A percentile compares a stretch with the other conserved stretches of the same genome.
These are phyloP conservation scores for Tenthredo livida DNA, from an alignment of 2,888 invertebrate genomes.

Conservation along the genomic window DNA sequence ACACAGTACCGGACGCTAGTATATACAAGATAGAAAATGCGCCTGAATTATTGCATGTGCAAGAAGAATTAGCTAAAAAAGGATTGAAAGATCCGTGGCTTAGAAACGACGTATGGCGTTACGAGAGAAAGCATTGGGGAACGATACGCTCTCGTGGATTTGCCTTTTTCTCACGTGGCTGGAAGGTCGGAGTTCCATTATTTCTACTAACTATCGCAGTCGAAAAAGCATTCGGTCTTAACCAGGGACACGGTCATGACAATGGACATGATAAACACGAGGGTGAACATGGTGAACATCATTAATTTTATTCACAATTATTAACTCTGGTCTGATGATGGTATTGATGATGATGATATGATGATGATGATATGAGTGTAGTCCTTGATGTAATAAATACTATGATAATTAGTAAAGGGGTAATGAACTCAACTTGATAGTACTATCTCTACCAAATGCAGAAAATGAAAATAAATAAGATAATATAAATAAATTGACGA, in stretches of 20 bases:
- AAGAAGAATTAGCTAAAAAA: constrained; percentile 83
- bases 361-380: constrained; percentile 43
- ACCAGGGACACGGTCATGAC: constrained; percentile 79
- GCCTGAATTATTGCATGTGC: constrained; percentile 83
- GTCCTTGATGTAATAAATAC: constrained; percentile 36
- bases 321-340: neutral
- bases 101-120: constrained; percentile 93
- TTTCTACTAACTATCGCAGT: constrained; percentile 80
- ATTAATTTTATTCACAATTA: constrained; percentile 34
- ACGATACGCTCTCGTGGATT: constrained; percentile 78
- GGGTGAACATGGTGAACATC: constrained; percentile 56
- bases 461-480: neutral
- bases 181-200: constrained; percentile 82
- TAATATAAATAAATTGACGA: neutral
- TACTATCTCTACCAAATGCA: neutral
- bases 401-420: neutral
- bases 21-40: constrained; percentile 87
- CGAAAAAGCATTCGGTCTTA: constrained; percentile 77
- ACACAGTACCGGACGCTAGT: constrained; percentile 86
- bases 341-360: constrained; percentile 3
- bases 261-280: constrained; percentile 77
- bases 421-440: neutral
- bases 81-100: constrained; percentile 94
- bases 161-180: constrained; percentile 83
- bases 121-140: constrained; percentile 82